phyloP scores from a whole-genome alignment of 2,113 vertebrate genomes.

The Xenotilapia longispinis region DNA sequence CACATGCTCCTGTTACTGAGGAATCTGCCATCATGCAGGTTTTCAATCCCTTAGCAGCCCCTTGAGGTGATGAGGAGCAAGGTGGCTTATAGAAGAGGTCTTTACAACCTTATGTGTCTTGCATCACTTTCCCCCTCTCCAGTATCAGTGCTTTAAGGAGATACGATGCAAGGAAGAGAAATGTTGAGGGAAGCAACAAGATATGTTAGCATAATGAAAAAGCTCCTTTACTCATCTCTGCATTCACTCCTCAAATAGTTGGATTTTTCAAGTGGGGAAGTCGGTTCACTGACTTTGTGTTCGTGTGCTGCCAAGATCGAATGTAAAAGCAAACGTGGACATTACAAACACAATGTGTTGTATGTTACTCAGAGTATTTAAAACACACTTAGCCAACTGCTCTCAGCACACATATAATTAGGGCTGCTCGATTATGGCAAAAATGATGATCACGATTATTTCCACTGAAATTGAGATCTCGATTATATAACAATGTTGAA shows the following conservation, averaged over 20 bases:
- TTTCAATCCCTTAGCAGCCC: neutral
- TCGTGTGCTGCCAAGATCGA: fast-evolving
- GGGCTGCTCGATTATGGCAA: neutral
- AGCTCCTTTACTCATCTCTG: neutral
- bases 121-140: neutral
- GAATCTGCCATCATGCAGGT: neutral
- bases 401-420: neutral
- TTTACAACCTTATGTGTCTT: neutral
- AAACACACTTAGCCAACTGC: neutral
- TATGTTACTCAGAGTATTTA: neutral
- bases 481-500: neutral
- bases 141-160: neutral
- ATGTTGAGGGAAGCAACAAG: neutral
- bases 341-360: neutral
- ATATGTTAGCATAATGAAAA: neutral
- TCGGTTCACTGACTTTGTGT: neutral
- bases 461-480: neutral
- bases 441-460: neutral
- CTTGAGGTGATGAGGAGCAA: neutral
- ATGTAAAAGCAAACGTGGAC: neutral
- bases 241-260: neutral
- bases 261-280: neutral
- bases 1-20: neutral
- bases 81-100: neutral
- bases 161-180: neutral